Evolutionary conservation across 1,140 invertebrate genomes (phyloP), one percentile per base, ranked within the genome.

Genomic region (Maconellicoccus hirsutus): DNA sequence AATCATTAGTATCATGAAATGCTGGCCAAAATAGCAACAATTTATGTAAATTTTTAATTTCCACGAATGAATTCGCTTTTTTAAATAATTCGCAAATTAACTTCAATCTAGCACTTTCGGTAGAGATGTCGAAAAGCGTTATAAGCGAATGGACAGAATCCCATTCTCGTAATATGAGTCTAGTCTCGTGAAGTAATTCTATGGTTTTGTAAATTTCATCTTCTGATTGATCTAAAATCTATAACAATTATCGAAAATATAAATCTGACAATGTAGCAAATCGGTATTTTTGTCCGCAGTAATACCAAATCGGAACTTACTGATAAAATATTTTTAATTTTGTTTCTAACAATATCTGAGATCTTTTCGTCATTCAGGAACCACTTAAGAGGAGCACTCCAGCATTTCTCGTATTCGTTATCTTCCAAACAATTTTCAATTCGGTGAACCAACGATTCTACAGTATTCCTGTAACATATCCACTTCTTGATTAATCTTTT

Each of bases 371-470:
- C 25, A 14, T 23, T 66, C 4, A 66, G 61, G 19, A 66, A 66
- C 22, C 8, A 66, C 25, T 23, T 25, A 8, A 66, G 25, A 2
- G 61, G 25, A 3, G 8, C 22, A 66, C 61, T 8, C 61, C 61
- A 66, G 10, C 19, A 23, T 66, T 66, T 66, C 16, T 66, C 61
- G 21, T 66, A 66, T 16, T 66, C 61, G 19, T 66, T 66, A 66
- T 66, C 61, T 66, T 66, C 61, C 8, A 66, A 16, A 66, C 61
- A 66, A 19, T 66, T 66, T 25, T 66, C 61, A 25, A 66, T 66
- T 66, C 61, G 8, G 6, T 66, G 21, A 66, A 66, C 25, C 61
- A 66, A 26, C 4, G 42, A 16, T 14, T 12, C 10, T 3, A 25
- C 61, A 10, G 8, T 66, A 14, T 66, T 66, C 19, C 61, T 66